Base-by-base conservation (phyloP, 2,888 invertebrate genomes). In the Drosophila anceps region DNA sequence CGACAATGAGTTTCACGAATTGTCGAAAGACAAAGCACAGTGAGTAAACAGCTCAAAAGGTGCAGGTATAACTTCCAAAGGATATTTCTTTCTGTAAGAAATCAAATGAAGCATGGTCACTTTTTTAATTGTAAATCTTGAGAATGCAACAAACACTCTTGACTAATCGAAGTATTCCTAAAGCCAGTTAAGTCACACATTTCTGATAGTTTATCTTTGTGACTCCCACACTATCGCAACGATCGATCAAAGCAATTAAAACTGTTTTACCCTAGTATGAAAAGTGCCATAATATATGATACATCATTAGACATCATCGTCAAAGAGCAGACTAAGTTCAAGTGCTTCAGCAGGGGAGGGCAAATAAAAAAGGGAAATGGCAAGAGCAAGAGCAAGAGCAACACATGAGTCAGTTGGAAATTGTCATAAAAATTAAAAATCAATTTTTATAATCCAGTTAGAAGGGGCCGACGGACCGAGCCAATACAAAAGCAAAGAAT, bases 391-490 rank as follows among this genome's bases (percentile, higher is more conserved):
- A 66, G 57, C 53, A 58, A 58, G 20, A 53, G 33, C 61, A 57
- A 59, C 60, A 63, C 35, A 24, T 76, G 90, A 86, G 81, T 85
- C 89, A 79, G 79, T 84, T 89, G 87, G 81, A 88, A 88, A 81
- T 88, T 88, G 88, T 91, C 90, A 91, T 90, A 89, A 91, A 88
- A 91, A 87, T 89, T 90, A 88, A 90, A 91, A 91, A 92, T 92
- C 91, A 92, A 92, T 92, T 90, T 91, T 92, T 91, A 81, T 91
- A 91, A 91, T 91, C 91, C 91, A 90, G 84, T 91, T 91, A 91
- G 88, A 79, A 75, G 69, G 82, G 66, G 39, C 61, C 62, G 51
- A 76, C 58, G 55, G 70, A 44, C 57, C 64, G 55, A 65, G 57
- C 67, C 63, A 73, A 69, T 37, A 51, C 59, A 13, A 35, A 55